Percentiles rank a stretch among this genome's conserved stretches.
These are phyloP conservation scores for Drosophila austrosaltans DNA, from an alignment of 2,888 invertebrate species.

Conservation along the genomic window DNA sequence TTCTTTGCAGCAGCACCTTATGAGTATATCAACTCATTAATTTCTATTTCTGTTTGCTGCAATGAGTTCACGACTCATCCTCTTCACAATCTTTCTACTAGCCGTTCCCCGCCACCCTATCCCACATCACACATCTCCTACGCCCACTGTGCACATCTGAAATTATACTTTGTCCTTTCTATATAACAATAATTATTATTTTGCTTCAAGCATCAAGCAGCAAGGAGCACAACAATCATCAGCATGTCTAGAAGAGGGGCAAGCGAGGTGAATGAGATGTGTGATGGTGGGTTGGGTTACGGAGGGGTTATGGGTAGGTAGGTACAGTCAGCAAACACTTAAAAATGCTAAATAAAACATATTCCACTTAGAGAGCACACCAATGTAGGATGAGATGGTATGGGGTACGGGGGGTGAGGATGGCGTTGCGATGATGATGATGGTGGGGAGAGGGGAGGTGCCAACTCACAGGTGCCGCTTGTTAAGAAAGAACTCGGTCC, in stretches of 20 bases:
- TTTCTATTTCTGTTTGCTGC: constrained; percentile 74
- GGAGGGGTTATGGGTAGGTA: not conserved
- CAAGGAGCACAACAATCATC: constrained; percentile 46
- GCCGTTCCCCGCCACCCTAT: not conserved
- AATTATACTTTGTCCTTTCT: constrained; percentile 78
- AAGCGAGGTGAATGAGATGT: constrained; percentile 11
- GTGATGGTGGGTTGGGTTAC: not conserved
- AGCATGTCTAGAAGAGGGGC: constrained; percentile 31
- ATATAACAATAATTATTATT: constrained; percentile 79
- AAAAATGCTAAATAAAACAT: constrained; percentile 78
- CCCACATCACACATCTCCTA: not conserved
- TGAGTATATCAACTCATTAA: constrained; percentile 70
- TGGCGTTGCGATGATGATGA: not conserved
- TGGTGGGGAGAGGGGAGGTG: constrained; percentile 53
- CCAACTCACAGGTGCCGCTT: constrained; percentile 74
- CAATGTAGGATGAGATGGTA: constrained; percentile 20
- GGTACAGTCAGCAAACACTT: constrained; percentile 72
- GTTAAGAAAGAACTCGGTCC: constrained; percentile 60
- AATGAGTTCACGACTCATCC: constrained; percentile 44
- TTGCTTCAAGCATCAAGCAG: constrained; percentile 69
- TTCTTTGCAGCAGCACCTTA: constrained; percentile 44
- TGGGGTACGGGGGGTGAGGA: not conserved
- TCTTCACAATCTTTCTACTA: not conserved
- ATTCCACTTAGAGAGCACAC: constrained; percentile 68
- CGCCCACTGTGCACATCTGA: constrained; percentile 63